A percentile compares a stretch with the other conserved stretches of the same genome.
Conservation (phyloP, 2,888 invertebrate species). For the Folsomia manolachei region DNA sequence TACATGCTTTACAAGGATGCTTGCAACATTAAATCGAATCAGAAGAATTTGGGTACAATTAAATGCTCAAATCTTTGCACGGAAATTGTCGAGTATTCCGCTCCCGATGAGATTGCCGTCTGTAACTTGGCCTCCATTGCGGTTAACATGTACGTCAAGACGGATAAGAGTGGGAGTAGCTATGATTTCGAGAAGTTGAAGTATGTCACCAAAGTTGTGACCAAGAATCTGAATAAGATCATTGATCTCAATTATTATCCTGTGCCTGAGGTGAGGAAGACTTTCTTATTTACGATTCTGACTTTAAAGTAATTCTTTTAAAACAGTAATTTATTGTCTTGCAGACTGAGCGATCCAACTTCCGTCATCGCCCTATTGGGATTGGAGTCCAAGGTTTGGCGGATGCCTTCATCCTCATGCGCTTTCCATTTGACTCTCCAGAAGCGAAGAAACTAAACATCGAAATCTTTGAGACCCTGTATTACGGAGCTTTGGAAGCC, state of each 20-base stretch:
- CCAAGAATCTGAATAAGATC: slow-evolving; percentile 90
- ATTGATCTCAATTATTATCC: slow-evolving; percentile 97
- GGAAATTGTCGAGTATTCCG: slow-evolving; percentile 93
- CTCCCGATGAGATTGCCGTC: slow-evolving; percentile 89
- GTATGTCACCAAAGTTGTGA: slow-evolving; percentile 80
- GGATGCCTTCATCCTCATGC: slow-evolving; percentile 91
- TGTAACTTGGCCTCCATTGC: slow-evolving; percentile 98
- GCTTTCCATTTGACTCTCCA: slow-evolving; percentile 86
- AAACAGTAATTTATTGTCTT: slow-evolving; percentile 2
- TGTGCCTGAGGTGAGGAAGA: slow-evolving; percentile 77
- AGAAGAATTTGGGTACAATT: slow-evolving; percentile 96
- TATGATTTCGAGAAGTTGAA: slow-evolving; percentile 86
- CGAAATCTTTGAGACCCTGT: slow-evolving; percentile 96
- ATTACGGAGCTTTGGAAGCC: slow-evolving; percentile 93
- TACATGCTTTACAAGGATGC: slow-evolving; percentile 96
- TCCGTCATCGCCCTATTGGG: slow-evolving; percentile 67
- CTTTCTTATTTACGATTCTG: no score
- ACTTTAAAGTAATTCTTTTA: background rate
- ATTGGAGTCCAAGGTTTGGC: slow-evolving; percentile 98
- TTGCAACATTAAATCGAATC: slow-evolving; percentile 95
- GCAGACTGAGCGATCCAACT: slow-evolving; percentile 70
- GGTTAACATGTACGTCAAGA: slow-evolving; percentile 85
- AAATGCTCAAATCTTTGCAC: slow-evolving; percentile 97
- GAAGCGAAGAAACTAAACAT: slow-evolving; percentile 82
- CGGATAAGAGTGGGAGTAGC: slow-evolving; percentile 64